phyloP scores from a whole-genome alignment of 2,888 invertebrate species.

The Macrosoma leucophasiata region DNA sequence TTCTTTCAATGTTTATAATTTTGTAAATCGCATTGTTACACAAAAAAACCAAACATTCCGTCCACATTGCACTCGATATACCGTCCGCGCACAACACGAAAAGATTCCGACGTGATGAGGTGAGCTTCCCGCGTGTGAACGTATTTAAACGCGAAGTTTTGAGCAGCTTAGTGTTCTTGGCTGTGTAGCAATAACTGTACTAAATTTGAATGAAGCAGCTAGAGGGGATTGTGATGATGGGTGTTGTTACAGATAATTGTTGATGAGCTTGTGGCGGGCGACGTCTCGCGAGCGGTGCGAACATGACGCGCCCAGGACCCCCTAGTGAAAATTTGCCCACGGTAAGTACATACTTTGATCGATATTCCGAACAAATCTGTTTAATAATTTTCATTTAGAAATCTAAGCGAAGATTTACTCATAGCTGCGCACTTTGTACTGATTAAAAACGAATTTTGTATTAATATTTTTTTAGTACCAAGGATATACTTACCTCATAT shows the following conservation, averaged over 20 bases:
- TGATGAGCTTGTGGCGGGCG: slow-evolving; percentile 40
- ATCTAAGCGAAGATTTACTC: too few species aligned
- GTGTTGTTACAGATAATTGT: slow-evolving; percentile 48
- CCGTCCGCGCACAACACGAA: slow-evolving; percentile 24
- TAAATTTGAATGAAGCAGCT: too few species aligned
- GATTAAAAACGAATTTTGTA: too few species aligned
- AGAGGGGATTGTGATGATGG: slow-evolving; percentile 16
- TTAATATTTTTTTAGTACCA: too few species aligned
- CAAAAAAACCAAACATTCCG: slow-evolving; percentile 24
- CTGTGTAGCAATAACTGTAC: too few species aligned
- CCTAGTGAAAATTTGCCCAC: slow-evolving; percentile 84
- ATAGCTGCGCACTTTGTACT: too few species aligned
- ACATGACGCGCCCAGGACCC: slow-evolving; percentile 77
- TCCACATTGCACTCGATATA: slow-evolving; percentile 12
- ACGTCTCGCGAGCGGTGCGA: slow-evolving; percentile 25
- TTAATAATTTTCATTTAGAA: too few species aligned
- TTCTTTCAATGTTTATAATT: slow-evolving; percentile 12
- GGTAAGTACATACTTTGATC: too few species aligned
- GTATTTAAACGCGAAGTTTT: too few species aligned
- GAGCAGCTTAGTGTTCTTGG: too few species aligned
- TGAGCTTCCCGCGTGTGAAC: slow-evolving; percentile 24
- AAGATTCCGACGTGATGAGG: slow-evolving; percentile 34
- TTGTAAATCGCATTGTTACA: slow-evolving; percentile 13
- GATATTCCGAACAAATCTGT: too few species aligned
- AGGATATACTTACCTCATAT: too few species aligned